Evolutionary conservation across 1,140 invertebrate species (phyloP).

Genomic region (Drosophila bipectinata): DNA sequence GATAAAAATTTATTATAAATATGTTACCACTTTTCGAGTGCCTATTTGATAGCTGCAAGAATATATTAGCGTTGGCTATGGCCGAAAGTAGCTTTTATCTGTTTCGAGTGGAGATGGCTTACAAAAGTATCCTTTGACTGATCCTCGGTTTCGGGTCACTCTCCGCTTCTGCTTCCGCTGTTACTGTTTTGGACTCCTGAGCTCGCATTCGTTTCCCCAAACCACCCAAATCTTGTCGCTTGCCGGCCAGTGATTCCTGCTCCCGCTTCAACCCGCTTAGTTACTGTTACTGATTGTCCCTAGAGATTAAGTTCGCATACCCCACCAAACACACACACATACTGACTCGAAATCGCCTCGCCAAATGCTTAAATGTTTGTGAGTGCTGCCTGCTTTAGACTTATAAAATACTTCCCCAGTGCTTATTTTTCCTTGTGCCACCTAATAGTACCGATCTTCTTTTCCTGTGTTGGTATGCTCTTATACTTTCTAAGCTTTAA

Average conservation of each 20-base stretch:
- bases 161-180: neutral
- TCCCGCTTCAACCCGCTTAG: slow-evolving; percentile 12
- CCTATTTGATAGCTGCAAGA: neutral
- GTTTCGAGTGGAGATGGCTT: neutral
- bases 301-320: neutral
- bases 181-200: slow-evolving; percentile 14
- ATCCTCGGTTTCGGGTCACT: neutral
- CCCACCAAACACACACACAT: slow-evolving; percentile 7
- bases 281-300: slow-evolving; percentile 12
- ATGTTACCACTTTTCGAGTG: too few relatives aligned
- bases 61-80: neutral
- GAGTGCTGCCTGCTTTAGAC: slow-evolving; percentile 44
- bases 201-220: neutral
- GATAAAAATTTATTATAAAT: too few relatives aligned
- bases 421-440: slow-evolving; percentile 32
- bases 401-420: slow-evolving; percentile 18
- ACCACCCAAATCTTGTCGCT: neutral
- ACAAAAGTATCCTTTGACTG: neutral
- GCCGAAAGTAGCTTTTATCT: neutral
- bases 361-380: slow-evolving; percentile 43
- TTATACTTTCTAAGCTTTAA: neutral
- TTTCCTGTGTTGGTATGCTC: neutral
- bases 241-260: neutral
- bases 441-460: neutral
- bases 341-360: slow-evolving; percentile 1